Evolutionary conservation across 2,888 invertebrate species (phyloP), one percentile per base, ranked within the genome.

Genomic region (Sinelater perroti): DNA sequence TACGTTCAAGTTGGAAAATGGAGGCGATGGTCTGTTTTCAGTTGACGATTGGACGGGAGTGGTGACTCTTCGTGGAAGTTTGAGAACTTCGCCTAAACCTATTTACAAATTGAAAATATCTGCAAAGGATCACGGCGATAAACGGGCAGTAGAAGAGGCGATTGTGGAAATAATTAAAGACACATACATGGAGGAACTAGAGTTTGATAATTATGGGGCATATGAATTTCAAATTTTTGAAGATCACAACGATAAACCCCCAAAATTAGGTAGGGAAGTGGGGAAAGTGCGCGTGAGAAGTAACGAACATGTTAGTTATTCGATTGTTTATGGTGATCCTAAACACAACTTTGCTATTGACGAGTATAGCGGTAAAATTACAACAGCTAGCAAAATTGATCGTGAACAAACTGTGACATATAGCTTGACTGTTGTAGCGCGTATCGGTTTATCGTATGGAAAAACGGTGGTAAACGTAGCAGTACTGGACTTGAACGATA

Each of bases 401-500:
- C 85, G 96, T 49, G 97, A 97, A 80, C 83, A 85, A 67, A 85
- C 85, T 70, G 82, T 89, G 62, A 83, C 84, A 49, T 96, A 95
- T 75, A 87, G 85, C 61, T 80, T 97, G 20, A 87, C 85, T 67
- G 82, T 96, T n/a, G 85, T 90, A 55, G 97, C 94, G 0, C 86
- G 88, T 67, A 85, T 86, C 49, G 89, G 89, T 1, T 81, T 89
- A 18, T 85, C 89, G 1, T 92, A 88, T 75, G 93, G 91, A 3
- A 86, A 88, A 70, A 90, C 90, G 3, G 83, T 81, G 21, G 95
- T 94, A 0, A 91, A 90, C 71, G 85, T 97, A 64, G 87, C 87
- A 1, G 83, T 97, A 3, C 78, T 87, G 30, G 97, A 97, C 79
- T 82, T 93, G 2, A 97, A 97, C 78, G 97, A 97, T 77, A 95